A percentile compares a stretch with the other conserved stretches of the same genome.
phyloP scores from a whole-genome alignment of 2,113 vertebrate species.

The Pterocles gutturalis region DNA sequence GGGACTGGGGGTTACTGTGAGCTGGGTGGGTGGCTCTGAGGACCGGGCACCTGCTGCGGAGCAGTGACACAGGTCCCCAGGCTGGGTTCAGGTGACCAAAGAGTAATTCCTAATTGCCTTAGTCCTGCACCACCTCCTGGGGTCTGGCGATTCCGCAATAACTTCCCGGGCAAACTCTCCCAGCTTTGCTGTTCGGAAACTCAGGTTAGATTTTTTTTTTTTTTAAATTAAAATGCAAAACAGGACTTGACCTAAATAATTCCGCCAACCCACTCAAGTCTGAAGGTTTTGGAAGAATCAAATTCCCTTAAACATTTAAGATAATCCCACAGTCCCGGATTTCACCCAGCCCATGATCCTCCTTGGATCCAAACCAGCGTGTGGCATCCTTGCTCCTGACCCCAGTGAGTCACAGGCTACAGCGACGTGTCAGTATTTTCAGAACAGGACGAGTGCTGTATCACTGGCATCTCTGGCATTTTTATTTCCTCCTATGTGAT shows the following conservation, averaged over 20 bases:
- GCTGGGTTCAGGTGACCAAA: neutral
- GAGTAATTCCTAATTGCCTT: neutral
- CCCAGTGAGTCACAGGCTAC: neutral
- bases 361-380: neutral
- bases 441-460: neutral
- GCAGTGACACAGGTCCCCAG: neutral
- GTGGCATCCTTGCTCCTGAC: neutral
- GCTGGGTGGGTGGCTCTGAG: neutral
- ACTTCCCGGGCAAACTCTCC: neutral
- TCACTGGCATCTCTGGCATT: neutral
- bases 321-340: neutral
- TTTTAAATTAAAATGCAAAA: constrained; percentile 8
- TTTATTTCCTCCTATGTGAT: neutral
- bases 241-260: neutral
- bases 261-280: neutral
- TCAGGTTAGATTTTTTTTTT: neutral
- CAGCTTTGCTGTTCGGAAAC: neutral
- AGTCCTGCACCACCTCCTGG: neutral
- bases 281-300: neutral
- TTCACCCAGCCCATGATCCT: neutral
- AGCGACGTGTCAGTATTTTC: neutral
- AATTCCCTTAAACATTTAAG: neutral
- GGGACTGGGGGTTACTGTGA: fast-evolving
- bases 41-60: neutral
- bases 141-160: neutral